phyloP scores from a whole-genome alignment of 2,113 vertebrate species.

The Chloropsis cyanopogon region DNA sequence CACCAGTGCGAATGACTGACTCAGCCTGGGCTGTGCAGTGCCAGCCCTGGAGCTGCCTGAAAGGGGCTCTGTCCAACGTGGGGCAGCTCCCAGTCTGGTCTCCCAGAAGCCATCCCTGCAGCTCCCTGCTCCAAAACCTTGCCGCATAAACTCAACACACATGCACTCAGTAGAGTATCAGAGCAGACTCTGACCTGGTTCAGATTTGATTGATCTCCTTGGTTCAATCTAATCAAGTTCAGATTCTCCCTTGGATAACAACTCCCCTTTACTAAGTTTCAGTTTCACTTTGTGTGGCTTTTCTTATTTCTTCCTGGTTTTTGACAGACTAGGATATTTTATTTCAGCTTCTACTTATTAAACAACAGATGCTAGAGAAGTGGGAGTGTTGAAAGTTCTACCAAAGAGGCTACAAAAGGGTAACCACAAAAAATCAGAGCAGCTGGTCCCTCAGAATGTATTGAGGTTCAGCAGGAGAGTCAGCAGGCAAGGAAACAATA shows the following conservation, averaged over 20 bases:
- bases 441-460: neutral
- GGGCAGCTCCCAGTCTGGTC: neutral
- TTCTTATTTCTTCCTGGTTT: neutral
- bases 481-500: neutral
- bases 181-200: neutral
- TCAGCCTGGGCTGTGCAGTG: neutral
- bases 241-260: neutral
- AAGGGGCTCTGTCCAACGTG: rapidly evolving
- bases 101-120: neutral
- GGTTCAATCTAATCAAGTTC: neutral
- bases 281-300: neutral
- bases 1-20: neutral
- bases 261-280: neutral
- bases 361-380: neutral
- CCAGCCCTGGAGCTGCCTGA: neutral
- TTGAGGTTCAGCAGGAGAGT: neutral
- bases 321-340: neutral
- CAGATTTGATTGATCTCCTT: neutral
- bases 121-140: neutral
- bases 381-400: neutral
- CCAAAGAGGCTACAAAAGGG: neutral
- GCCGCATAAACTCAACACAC: neutral
- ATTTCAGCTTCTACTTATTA: neutral
- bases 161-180: neutral
- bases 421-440: neutral